These are phyloP conservation scores for Stegodyphus dumicola DNA, from an alignment of 1,140 invertebrate species.

Conservation along the genomic window DNA sequence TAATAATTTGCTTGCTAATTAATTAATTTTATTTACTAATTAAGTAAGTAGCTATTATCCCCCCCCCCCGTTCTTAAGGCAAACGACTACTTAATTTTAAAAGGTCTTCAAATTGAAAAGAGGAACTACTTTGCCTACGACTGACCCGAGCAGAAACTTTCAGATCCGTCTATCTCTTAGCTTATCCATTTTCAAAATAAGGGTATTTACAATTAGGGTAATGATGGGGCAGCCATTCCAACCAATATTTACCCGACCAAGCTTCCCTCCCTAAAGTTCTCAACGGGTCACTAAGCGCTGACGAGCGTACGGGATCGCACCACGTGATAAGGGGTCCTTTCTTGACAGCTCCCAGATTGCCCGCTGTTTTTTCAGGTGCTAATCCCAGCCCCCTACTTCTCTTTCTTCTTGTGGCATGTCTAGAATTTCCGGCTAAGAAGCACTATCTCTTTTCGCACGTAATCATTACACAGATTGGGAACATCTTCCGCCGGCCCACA, in stretches of 20 bases:
- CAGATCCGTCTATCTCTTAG: background rate
- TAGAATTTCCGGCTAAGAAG: conserved; percentile 14
- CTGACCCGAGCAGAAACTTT: no score
- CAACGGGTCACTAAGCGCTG: conserved; percentile 30
- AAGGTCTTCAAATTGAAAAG: no score
- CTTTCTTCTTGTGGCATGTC: conserved; percentile 2
- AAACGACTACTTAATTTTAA: no score
- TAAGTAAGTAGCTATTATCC: no score
- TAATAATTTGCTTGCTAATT: no score
- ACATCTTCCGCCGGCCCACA: background rate
- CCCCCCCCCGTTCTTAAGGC: no score
- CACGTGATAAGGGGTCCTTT: conserved; percentile 16
- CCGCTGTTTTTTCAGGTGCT: conserved; percentile 41
- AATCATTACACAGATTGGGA: conserved; percentile 1
- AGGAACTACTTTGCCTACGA: no score
- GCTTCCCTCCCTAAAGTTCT: background rate
- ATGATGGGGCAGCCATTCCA: background rate
- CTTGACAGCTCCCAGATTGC: background rate
- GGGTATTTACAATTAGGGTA: background rate
- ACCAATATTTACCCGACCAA: background rate
- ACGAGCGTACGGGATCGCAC: background rate
- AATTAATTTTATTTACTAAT: no score
- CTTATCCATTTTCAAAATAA: background rate
- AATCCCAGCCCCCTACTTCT: conserved; percentile 8
- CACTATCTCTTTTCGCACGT: conserved; percentile 2